Evolutionary conservation across 2,797 vertebrate genomes (phyloP).

Genomic region (Lepus townsendii): DNA sequence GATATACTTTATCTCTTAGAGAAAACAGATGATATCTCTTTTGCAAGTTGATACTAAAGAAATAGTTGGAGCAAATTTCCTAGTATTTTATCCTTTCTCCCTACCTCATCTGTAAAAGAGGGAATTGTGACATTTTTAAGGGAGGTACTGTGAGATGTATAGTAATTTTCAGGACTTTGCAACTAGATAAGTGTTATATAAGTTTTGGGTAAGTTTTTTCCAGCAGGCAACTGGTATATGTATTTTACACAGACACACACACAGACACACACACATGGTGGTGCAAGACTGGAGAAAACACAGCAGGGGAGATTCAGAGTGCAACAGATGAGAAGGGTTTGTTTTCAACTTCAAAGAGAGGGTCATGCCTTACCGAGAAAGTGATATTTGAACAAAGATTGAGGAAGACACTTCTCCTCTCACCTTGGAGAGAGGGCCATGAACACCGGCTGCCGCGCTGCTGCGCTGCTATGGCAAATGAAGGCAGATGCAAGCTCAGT

Average conservation of each 20-base stretch:
- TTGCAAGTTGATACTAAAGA: neutral
- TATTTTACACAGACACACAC: neutral
- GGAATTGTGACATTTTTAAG: neutral
- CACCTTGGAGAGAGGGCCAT: neutral
- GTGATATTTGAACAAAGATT: neutral
- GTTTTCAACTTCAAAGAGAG: neutral
- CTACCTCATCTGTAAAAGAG: neutral
- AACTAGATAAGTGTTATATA: neutral
- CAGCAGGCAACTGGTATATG: neutral
- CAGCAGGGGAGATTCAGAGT: neutral
- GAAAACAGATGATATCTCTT: neutral
- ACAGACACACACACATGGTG: neutral
- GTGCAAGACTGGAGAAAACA: neutral
- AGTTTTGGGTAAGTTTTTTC: neutral
- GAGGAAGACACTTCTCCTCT: neutral
- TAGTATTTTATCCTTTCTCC: neutral
- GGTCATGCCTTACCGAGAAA: neutral
- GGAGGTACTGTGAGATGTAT: neutral
- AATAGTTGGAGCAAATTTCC: neutral
- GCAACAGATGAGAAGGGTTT: neutral
- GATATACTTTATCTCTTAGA: neutral
- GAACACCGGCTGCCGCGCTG: neutral
- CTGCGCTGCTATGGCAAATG: neutral
- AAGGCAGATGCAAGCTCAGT: neutral
- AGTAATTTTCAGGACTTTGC: neutral